These are phyloP conservation scores for Oedothorax gibbosus DNA, from an alignment of 1,140 invertebrate species.

Conservation along the genomic window DNA sequence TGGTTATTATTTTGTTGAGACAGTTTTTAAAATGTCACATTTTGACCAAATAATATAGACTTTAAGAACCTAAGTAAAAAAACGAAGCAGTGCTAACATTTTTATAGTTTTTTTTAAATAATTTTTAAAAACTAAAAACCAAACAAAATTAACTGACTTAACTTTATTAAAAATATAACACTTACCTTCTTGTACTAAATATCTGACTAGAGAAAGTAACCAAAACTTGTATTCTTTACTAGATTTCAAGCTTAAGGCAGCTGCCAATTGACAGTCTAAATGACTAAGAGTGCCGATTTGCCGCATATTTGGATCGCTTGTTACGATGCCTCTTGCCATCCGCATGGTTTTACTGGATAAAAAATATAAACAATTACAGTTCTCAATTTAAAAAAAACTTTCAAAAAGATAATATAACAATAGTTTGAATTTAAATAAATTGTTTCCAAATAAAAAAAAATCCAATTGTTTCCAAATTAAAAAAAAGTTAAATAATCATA, in stretches of 20 bases:
- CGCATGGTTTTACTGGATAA: slow-evolving; percentile 42
- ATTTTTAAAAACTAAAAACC: slow-evolving; percentile 33
- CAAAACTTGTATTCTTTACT: slow-evolving; percentile 82
- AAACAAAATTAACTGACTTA: not conserved
- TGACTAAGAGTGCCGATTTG: slow-evolving; percentile 75
- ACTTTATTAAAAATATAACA: slow-evolving; percentile 10
- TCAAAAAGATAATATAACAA: no score
- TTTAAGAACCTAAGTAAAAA: no score
- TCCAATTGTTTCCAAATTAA: no score
- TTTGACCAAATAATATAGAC: no score
- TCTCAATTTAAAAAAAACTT: no score
- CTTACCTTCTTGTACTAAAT: slow-evolving; percentile 81
- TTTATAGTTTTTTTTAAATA: slow-evolving; percentile 32
- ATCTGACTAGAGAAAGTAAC: slow-evolving; percentile 79
- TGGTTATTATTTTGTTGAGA: no score
- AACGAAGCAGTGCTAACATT: slow-evolving; percentile 70
- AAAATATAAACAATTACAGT: not conserved
- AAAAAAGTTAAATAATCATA: no score
- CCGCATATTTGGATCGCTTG: slow-evolving; percentile 54
- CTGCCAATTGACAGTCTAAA: slow-evolving; percentile 81
- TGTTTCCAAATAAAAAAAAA: no score
- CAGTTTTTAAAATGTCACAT: no score
- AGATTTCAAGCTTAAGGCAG: slow-evolving; percentile 77
- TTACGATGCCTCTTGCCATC: slow-evolving; percentile 50
- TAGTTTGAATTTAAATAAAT: no score